These are phyloP conservation scores for Diglossa brunneiventris DNA, from an alignment of 2,113 vertebrate genomes.

Conservation along the genomic window DNA sequence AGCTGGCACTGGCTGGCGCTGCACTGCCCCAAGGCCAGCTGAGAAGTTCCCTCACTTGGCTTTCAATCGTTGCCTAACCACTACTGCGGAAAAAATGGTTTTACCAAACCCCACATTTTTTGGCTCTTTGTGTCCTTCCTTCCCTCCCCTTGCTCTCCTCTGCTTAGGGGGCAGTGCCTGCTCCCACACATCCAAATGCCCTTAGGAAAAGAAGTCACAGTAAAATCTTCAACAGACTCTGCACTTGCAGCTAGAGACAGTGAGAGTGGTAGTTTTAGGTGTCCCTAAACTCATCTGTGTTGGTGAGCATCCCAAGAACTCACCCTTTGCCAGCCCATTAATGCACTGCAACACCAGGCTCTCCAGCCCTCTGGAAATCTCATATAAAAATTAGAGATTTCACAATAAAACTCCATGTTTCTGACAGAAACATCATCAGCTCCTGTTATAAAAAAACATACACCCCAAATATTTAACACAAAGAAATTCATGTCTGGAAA, in stretches of 20 bases:
- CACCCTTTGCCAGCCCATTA: background rate
- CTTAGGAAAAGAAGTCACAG: background rate
- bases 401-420: background rate
- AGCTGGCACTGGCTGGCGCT: background rate
- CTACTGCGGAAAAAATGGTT: background rate
- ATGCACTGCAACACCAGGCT: accelerated
- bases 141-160: background rate
- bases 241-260: background rate
- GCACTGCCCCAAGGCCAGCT: background rate
- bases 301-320: background rate
- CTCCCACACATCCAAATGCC: background rate
- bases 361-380: background rate
- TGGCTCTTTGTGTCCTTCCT: background rate
- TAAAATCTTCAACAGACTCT: background rate
- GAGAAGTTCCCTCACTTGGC: background rate
- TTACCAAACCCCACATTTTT: background rate
- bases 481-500: background rate
- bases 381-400: background rate
- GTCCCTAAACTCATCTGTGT: background rate
- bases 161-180: background rate
- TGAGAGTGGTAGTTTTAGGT: background rate
- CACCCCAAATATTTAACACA: background rate
- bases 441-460: background rate
- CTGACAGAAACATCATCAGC: background rate
- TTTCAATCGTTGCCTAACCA: background rate